Evolutionary conservation across 2,113 vertebrate genomes (phyloP).

Genomic region (Peucedramus taeniatus): DNA sequence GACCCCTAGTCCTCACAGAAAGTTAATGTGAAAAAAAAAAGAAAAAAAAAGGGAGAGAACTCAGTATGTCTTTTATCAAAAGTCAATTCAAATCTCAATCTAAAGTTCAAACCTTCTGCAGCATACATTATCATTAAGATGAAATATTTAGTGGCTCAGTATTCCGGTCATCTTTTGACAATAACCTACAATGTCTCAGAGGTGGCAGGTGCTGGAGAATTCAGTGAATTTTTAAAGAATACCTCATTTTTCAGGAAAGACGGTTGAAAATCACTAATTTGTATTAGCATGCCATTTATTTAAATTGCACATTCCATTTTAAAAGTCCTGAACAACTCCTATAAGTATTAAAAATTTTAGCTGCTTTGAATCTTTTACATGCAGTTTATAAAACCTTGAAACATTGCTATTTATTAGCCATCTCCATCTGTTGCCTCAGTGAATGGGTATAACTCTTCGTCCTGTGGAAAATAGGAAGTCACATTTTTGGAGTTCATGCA

Average conservation of each 20-base stretch:
- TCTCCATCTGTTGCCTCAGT: not conserved
- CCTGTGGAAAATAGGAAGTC: not conserved
- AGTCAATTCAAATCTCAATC: constrained; percentile 41
- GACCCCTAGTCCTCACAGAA: constrained; percentile 7
- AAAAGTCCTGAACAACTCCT: constrained; percentile 22
- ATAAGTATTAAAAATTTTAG: constrained; percentile 18
- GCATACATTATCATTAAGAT: constrained; percentile 57
- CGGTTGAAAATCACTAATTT: constrained; percentile 17
- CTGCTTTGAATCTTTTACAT: constrained; percentile 20
- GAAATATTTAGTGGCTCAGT: constrained; percentile 52
- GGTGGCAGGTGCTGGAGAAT: constrained; percentile 29
- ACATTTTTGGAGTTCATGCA: not conserved
- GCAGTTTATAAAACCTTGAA: constrained; percentile 29
- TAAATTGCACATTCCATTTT: constrained; percentile 33
- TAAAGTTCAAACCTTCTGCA: constrained; percentile 32
- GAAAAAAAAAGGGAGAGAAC: not conserved
- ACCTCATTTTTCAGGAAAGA: constrained; percentile 47
- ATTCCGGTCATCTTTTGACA: constrained; percentile 59
- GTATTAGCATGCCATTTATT: constrained; percentile 23
- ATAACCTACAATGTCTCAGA: constrained; percentile 44
- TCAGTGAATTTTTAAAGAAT: constrained; percentile 57
- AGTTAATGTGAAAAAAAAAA: not conserved
- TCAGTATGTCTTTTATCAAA: constrained; percentile 43
- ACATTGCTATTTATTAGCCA: constrained; percentile 22
- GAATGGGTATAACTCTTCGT: constrained; percentile 2